Conservation (phyloP, 2,888 invertebrate species). For the Heliconius ismenius region DNA sequence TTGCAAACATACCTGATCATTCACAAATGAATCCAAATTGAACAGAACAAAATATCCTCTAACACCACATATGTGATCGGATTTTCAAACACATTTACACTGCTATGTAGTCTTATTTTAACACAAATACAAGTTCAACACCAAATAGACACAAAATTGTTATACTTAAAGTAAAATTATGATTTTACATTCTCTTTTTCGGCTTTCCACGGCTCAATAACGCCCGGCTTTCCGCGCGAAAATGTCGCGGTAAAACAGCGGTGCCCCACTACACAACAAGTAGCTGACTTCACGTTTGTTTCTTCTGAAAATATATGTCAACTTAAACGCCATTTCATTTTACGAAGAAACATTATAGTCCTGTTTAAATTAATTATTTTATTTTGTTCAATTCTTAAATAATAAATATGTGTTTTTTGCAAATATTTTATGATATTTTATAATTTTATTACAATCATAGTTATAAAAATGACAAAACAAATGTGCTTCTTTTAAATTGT, state of each 20-base stretch:
- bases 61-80: constrained; percentile 58
- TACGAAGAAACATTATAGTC: constrained; percentile 47
- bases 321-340: constrained; percentile 51
- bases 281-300: constrained; percentile 78
- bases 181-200: constrained; percentile 64
- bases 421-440: neutral
- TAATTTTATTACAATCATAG: neutral
- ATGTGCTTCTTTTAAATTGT: neutral
- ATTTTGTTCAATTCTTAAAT: neutral
- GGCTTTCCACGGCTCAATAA: constrained; percentile 80
- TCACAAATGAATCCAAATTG: constrained; percentile 73
- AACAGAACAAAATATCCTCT: constrained; percentile 63
- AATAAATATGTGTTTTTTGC: neutral
- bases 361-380: neutral
- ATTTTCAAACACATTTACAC: constrained; percentile 55
- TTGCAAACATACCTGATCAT: constrained; percentile 75
- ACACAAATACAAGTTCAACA: constrained; percentile 49
- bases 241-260: constrained; percentile 81
- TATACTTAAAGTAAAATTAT: constrained; percentile 49
- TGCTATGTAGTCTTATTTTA: constrained; percentile 47
- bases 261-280: constrained; percentile 60
- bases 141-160: constrained; percentile 42
- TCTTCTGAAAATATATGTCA: constrained; percentile 76
- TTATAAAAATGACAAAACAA: neutral
- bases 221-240: constrained; percentile 83